These are phyloP conservation scores for Prunella fulvescens DNA, from an alignment of 2,113 vertebrate species.

Conservation along the genomic window DNA sequence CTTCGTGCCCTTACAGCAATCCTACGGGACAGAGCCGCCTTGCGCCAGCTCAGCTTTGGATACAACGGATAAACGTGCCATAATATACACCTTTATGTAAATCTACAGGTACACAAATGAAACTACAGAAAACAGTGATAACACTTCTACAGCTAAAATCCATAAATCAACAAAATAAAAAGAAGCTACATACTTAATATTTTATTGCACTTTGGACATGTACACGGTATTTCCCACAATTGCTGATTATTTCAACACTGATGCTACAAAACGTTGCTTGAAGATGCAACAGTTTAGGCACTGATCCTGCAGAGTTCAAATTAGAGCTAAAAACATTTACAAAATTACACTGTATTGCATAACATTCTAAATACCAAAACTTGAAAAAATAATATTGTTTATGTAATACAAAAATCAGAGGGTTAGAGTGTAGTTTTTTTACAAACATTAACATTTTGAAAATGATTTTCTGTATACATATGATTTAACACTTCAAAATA, in stretches of 20 bases:
- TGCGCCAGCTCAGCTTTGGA: accelerated
- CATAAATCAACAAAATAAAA: not conserved
- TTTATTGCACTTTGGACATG: constrained; percentile 60
- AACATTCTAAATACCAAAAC: not conserved
- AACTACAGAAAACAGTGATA: accelerated
- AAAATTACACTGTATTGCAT: not conserved
- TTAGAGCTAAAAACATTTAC: not conserved
- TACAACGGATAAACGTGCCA: accelerated
- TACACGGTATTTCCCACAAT: not conserved
- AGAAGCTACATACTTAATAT: not conserved
- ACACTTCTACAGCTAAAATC: not conserved
- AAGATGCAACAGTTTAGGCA: not conserved
- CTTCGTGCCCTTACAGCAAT: accelerated
- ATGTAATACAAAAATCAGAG: not conserved
- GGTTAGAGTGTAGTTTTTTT: not conserved
- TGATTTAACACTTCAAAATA: not conserved
- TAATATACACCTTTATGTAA: accelerated
- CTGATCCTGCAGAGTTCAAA: not conserved
- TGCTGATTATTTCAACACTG: not conserved
- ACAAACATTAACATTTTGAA: not conserved
- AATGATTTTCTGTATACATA: not conserved
- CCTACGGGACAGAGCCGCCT: accelerated
- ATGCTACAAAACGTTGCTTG: not conserved
- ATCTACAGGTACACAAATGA: accelerated
- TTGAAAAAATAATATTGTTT: not conserved